These are phyloP conservation scores for Notolepis coatsorum DNA, from an alignment of 2,797 vertebrate species.

Conservation along the genomic window DNA sequence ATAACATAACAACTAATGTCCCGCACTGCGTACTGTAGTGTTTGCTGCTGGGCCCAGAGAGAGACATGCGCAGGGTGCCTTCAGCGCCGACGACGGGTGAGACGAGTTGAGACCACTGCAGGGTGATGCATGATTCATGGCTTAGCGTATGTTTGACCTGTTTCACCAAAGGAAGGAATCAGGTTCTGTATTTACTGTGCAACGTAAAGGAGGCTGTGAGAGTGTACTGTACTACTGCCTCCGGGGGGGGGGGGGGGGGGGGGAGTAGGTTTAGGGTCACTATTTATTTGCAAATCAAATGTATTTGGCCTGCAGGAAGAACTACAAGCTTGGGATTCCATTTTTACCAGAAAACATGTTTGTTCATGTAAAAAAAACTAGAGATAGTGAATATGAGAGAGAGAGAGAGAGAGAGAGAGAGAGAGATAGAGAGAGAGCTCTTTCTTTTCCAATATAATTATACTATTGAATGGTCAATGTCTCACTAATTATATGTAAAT, in stretches of 20 bases:
- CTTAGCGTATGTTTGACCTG: conserved; percentile 48
- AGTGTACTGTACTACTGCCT: neutral
- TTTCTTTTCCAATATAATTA: too few relatives aligned
- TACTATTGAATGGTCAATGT: too few relatives aligned
- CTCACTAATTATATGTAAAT: too few relatives aligned
- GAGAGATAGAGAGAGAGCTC: conserved; percentile 22
- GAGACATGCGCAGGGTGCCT: conserved; percentile 23
- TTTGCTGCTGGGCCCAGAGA: conserved; percentile 26
- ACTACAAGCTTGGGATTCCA: too few relatives aligned
- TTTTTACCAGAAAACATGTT: too few relatives aligned
- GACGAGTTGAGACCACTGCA: conserved; percentile 27
- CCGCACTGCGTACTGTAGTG: neutral
- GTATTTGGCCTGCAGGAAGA: too few relatives aligned
- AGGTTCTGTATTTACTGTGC: neutral
- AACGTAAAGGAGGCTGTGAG: neutral
- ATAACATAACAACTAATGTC: too few relatives aligned
- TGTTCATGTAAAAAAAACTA: too few relatives aligned
- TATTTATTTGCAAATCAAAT: too few relatives aligned
- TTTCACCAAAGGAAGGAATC: conserved; percentile 18
- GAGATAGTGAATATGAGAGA: conserved; percentile 21
- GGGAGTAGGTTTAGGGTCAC: too few relatives aligned
- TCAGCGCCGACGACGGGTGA: conserved; percentile 15
- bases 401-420: conserved; percentile 29
- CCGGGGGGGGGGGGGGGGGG: too few relatives aligned
- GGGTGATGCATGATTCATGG: conserved; percentile 50